Conservation (phyloP, 2,888 invertebrate genomes). For the Chaetogeoica ovagalla region DNA sequence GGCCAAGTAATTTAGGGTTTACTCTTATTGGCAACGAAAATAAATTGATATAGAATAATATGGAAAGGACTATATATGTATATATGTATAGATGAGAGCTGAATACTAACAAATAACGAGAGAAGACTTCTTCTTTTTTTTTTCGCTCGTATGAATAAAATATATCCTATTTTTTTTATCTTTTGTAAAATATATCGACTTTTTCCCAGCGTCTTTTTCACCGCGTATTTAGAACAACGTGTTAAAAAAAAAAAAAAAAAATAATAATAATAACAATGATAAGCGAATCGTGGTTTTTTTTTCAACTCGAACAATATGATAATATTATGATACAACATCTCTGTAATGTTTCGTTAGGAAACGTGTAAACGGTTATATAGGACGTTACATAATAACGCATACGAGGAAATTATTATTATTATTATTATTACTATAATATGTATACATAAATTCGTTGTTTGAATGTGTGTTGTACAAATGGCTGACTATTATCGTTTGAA, state of each 20-base stretch:
- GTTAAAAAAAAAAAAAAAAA: too few relatives aligned
- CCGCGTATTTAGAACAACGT: not conserved
- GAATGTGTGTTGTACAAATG: not conserved
- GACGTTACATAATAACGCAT: not conserved
- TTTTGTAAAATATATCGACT: not conserved
- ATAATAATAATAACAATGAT: not conserved
- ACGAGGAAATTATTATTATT: not conserved
- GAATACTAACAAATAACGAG: conserved; percentile 20
- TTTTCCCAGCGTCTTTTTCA: not conserved
- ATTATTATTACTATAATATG: too few relatives aligned
- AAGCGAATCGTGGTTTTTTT: not conserved
- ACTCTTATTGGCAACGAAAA: conserved; percentile 23
- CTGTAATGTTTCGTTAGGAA: not conserved
- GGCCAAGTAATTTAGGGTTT: conserved; percentile 29
- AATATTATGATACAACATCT: not conserved
- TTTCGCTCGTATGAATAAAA: not conserved
- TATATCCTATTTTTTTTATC: not conserved
- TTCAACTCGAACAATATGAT: too few relatives aligned
- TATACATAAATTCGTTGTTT: not conserved
- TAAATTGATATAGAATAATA: conserved; percentile 39
- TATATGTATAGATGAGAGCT: not conserved
- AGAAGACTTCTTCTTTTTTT: not conserved
- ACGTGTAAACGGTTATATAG: not conserved
- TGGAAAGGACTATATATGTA: not conserved
- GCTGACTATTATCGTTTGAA: not conserved